Conservation (phyloP, 2,888 invertebrate genomes). For the Pachydiplax longipennis region DNA sequence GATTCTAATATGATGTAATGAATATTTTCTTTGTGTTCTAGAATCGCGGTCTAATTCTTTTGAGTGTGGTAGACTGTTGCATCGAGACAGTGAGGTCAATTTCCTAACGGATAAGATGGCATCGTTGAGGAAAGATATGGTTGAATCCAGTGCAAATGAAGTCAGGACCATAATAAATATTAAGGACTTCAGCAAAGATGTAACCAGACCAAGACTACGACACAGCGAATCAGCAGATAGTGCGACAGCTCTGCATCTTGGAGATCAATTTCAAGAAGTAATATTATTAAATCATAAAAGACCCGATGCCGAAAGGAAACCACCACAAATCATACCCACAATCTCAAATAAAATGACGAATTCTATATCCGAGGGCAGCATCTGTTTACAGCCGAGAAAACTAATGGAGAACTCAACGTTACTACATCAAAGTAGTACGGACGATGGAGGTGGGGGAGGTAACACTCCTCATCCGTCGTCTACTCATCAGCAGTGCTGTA, state of each 20-base stretch:
- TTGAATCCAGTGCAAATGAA: conserved; percentile 8
- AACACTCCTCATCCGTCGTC: neutral
- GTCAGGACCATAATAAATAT: neutral
- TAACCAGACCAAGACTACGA: neutral
- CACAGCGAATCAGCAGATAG: conserved; percentile 31
- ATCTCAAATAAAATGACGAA: conserved; percentile 10
- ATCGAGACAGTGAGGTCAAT: conserved; percentile 2
- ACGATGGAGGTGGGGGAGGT: neutral
- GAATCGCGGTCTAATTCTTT: conserved; percentile 24
- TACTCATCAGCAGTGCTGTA: conserved; percentile 1
- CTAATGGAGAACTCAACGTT: neutral
- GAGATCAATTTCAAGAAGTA: neutral
- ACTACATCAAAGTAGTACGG: neutral
- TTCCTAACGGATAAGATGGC: conserved; percentile 1
- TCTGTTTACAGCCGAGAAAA: conserved; percentile 28
- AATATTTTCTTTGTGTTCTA: neutral
- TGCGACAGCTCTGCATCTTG: conserved; percentile 4
- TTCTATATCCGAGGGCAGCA: conserved; percentile 25
- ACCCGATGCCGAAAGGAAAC: neutral
- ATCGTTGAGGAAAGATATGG: conserved; percentile 8
- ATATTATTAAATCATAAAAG: neutral
- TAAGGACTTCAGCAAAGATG: neutral
- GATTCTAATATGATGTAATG: neutral
- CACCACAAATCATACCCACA: neutral
- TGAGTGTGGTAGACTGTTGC: conserved; percentile 12